Percentiles rank a stretch among this genome's conserved stretches.
Evolutionary conservation across 2,888 invertebrate species (phyloP).

Genomic region (Quadriops clusia): DNA sequence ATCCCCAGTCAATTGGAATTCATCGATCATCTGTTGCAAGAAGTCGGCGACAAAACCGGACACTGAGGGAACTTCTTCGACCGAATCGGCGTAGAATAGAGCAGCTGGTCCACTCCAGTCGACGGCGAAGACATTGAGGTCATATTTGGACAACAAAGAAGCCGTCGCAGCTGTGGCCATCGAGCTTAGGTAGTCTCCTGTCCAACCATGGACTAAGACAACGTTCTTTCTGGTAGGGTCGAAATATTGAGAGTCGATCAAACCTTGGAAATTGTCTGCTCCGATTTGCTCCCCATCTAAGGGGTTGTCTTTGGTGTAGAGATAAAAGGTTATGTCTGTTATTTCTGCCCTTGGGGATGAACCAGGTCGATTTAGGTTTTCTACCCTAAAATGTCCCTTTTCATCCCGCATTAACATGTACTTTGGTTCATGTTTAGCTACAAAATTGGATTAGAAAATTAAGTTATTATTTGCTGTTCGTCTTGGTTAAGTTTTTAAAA

Average conservation of each 20-base stretch:
- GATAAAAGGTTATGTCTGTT: conserved; percentile 21
- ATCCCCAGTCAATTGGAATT: conserved; percentile 7
- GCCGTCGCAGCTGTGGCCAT: conserved; percentile 18
- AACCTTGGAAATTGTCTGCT: conserved; percentile 9
- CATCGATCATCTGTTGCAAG: conserved; percentile 11
- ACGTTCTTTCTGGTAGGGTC: conserved; percentile 19
- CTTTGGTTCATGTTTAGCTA: too few species aligned
- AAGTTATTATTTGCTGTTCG: too few species aligned
- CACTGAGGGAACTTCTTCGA: conserved; percentile 12
- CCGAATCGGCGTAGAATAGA: conserved; percentile 11
- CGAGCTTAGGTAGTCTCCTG: conserved; percentile 19
- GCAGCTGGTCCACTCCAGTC: conserved; percentile 25
- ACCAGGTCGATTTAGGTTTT: too few species aligned
- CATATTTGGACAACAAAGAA: conserved; percentile 19
- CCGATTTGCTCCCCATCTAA: conserved; percentile 5
- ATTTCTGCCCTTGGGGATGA: too few species aligned
- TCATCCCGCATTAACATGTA: too few species aligned
- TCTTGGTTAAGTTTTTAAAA: too few species aligned
- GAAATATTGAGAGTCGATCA: conserved; percentile 17
- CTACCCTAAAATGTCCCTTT: too few species aligned
- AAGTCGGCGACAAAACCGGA: conserved; percentile 13
- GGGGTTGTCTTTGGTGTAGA: conserved; percentile 21
- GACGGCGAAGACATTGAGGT: conserved; percentile 28
- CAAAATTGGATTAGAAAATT: too few species aligned
- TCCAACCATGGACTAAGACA: conserved; percentile 30